phyloP scores from a whole-genome alignment of 2,797 vertebrate species.

The Thunnus albacares region DNA sequence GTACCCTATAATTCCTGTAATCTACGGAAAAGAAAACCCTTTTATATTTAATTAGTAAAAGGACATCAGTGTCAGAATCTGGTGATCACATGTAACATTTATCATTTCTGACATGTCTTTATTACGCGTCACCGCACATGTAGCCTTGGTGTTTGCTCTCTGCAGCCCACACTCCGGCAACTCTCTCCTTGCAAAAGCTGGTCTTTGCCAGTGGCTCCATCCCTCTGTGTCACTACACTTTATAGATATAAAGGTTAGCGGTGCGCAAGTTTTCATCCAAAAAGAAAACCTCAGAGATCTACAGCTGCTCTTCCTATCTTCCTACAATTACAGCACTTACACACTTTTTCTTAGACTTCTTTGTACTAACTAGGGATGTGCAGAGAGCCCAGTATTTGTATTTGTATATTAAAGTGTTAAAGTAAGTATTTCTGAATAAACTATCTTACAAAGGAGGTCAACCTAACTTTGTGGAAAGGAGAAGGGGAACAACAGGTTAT shows the following conservation, averaged over 20 bases:
- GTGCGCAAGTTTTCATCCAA: slow-evolving; percentile 52
- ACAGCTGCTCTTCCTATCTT: slow-evolving; percentile 22
- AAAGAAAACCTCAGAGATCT: slow-evolving; percentile 58
- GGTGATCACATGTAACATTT: slow-evolving; percentile 60
- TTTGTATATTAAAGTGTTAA: too few relatives aligned
- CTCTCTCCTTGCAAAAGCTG: slow-evolving; percentile 70
- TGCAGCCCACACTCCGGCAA: slow-evolving; percentile 63
- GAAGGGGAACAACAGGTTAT: too few relatives aligned
- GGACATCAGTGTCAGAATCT: slow-evolving; percentile 60
- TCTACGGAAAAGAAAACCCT: slow-evolving; percentile 54
- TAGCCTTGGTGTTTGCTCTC: slow-evolving; percentile 64
- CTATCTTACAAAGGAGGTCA: too few relatives aligned
- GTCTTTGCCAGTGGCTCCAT: slow-evolving; percentile 81
- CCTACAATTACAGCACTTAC: background rate
- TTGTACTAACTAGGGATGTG: background rate
- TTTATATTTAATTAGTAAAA: slow-evolving; percentile 64
- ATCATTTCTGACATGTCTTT: slow-evolving; percentile 78
- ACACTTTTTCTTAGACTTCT: slow-evolving; percentile 7
- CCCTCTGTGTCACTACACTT: slow-evolving; percentile 76
- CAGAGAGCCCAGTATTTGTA: too few relatives aligned
- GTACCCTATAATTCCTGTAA: slow-evolving; percentile 55
- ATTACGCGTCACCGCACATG: slow-evolving; percentile 71
- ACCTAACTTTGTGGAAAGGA: too few relatives aligned
- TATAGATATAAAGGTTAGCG: slow-evolving; percentile 78
- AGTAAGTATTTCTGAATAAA: too few relatives aligned